These are phyloP conservation scores for Drosophila triauraria DNA, from an alignment of 1,140 invertebrate genomes.

Conservation along the genomic window DNA sequence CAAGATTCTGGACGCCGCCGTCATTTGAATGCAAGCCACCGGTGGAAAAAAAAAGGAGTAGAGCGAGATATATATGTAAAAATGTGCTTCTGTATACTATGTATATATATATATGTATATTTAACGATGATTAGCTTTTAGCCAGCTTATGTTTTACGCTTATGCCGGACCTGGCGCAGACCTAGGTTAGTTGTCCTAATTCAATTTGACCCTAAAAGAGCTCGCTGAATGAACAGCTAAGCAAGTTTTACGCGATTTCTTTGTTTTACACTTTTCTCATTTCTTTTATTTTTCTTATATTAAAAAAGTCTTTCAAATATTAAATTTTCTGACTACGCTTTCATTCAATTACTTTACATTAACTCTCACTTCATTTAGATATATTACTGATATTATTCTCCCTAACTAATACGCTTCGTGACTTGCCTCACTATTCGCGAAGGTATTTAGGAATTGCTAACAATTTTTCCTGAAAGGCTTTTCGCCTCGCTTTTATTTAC, in stretches of 20 bases:
- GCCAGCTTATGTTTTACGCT: conserved; percentile 43
- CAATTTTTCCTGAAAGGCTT: conserved; percentile 11
- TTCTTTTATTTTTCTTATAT: not conserved
- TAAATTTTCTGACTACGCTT: no score
- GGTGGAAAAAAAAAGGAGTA: conserved; percentile 16
- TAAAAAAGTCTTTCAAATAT: no score
- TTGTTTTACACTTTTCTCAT: not conserved
- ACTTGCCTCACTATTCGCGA: not conserved
- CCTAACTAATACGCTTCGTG: conserved; percentile 2
- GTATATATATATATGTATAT: conserved; percentile 48
- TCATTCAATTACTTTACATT: not conserved
- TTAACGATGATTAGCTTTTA: conserved; percentile 54
- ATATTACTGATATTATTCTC: not conserved
- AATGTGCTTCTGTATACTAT: conserved; percentile 51
- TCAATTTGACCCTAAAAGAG: conserved; percentile 22
- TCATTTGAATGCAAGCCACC: conserved; percentile 22
- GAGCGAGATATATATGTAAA: conserved; percentile 21
- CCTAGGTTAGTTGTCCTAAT: conserved; percentile 25
- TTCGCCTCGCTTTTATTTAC: not conserved
- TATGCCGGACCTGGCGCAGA: conserved; percentile 25
- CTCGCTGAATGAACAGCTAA: conserved; percentile 4
- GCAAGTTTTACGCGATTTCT: not conserved
- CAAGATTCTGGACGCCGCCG: conserved; percentile 33
- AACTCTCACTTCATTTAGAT: not conserved
- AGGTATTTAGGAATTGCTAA: conserved; percentile 15